Evolutionary conservation across 2,888 invertebrate genomes (phyloP).

Genomic region (Hyalella azteca): DNA sequence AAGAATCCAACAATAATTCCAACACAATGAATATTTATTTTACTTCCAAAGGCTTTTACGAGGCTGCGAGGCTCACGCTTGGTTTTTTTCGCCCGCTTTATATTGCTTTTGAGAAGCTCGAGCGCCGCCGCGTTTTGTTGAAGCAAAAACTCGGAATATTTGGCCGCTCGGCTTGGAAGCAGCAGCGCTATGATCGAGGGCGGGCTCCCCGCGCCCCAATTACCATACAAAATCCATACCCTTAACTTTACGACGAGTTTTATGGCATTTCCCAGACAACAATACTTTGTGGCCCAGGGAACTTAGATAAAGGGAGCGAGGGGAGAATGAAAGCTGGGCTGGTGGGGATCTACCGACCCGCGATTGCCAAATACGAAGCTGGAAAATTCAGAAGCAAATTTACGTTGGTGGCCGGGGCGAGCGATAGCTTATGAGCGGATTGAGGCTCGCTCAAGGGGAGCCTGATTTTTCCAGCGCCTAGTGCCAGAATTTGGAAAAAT

Average conservation of each 20-base stretch:
- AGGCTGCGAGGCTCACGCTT: no score
- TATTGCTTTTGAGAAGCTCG: no score
- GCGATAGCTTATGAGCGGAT: constrained; percentile 24
- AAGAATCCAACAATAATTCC: no score
- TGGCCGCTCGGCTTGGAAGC: not conserved
- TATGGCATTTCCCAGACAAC: constrained; percentile 39
- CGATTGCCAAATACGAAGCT: constrained; percentile 1
- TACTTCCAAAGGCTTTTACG: no score
- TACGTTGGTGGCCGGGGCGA: constrained; percentile 7
- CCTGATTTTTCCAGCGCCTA: constrained; percentile 15
- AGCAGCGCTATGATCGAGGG: constrained; percentile 2
- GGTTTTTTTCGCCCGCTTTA: no score
- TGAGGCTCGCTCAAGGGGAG: not conserved
- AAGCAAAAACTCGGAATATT: no score
- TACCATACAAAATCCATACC: constrained; percentile 37
- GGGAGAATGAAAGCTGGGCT: not conserved
- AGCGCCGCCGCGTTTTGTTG: not conserved
- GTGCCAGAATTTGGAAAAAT: no score
- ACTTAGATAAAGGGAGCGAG: constrained; percentile 28
- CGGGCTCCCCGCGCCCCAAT: constrained; percentile 5
- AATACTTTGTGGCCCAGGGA: constrained; percentile 37
- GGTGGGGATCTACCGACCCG: not conserved
- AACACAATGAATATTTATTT: no score
- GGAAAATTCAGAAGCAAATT: constrained; percentile 21
- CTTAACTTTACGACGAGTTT: constrained; percentile 37